These are phyloP conservation scores for Dichetophora obliterata DNA, from an alignment of 2,888 invertebrate species.

Conservation along the genomic window DNA sequence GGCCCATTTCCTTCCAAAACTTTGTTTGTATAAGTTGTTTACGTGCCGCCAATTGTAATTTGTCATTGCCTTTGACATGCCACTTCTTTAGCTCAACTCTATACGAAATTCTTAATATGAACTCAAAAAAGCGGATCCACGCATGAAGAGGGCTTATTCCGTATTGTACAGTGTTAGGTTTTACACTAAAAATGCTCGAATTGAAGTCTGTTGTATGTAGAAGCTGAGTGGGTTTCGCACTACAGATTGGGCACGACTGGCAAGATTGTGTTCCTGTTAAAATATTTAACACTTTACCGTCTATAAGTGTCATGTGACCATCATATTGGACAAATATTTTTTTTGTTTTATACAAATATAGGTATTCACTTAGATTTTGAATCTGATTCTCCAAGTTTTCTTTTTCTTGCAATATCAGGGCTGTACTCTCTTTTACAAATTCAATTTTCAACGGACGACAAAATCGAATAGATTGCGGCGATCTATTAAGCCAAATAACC, in stretches of 20 bases:
- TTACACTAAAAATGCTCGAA: constrained; percentile 16
- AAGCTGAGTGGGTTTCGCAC: constrained; percentile 25
- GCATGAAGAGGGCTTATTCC: constrained; percentile 39
- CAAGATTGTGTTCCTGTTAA: constrained; percentile 30
- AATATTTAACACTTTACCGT: constrained; percentile 26
- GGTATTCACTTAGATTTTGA: background rate
- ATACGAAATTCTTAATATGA: constrained; percentile 39
- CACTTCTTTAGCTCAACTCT: constrained; percentile 17
- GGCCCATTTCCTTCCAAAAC: background rate
- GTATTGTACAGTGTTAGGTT: constrained; percentile 16
- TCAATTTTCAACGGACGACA: constrained; percentile 12
- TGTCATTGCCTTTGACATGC: constrained; percentile 14
- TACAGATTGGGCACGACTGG: constrained; percentile 33
- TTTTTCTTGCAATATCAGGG: background rate
- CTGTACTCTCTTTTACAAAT: background rate
- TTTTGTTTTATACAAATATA: too few relatives aligned
- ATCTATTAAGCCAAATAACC: constrained; percentile 10
- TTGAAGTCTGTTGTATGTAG: background rate
- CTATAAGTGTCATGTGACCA: too few relatives aligned
- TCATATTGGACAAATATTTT: too few relatives aligned
- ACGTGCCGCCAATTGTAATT: background rate
- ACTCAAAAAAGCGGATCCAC: constrained; percentile 39
- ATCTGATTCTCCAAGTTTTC: constrained; percentile 19
- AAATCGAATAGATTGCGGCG: constrained; percentile 21
- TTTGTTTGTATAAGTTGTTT: background rate